These are phyloP conservation scores for Acanthaster planci DNA, from an alignment of 35 echinoderm and acorn worm genomes.

Conservation along the genomic window DNA sequence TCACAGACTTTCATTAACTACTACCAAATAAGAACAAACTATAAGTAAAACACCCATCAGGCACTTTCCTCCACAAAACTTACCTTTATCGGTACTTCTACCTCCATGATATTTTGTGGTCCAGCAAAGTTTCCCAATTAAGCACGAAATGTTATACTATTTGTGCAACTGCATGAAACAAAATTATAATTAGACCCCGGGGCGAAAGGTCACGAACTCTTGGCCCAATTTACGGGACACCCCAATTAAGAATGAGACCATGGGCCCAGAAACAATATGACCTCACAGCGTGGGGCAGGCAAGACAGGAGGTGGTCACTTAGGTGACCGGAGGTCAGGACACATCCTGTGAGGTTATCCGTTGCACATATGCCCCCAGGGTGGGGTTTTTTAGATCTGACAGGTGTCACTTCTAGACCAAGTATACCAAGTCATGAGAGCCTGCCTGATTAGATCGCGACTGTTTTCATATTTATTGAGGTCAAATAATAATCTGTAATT, in stretches of 20 bases:
- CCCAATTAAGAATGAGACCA: slow-evolving; percentile 4
- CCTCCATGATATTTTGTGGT: too few relatives aligned
- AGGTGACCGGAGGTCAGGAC: slow-evolving; percentile 18
- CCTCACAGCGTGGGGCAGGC: neutral
- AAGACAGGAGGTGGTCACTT: neutral
- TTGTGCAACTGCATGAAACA: slow-evolving; percentile 12
- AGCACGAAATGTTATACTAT: neutral
- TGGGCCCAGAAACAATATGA: neutral
- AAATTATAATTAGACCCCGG: neutral
- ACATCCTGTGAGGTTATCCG: slow-evolving; percentile 19
- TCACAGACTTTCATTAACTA: too few relatives aligned
- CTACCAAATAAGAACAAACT: too few relatives aligned
- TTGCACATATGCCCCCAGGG: neutral
- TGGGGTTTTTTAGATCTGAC: neutral
- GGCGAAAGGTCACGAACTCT: slow-evolving; percentile 9
- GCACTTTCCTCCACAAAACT: too few relatives aligned
- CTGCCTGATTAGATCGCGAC: too few relatives aligned
- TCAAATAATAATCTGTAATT: too few relatives aligned
- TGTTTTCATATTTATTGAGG: too few relatives aligned
- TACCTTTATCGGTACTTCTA: too few relatives aligned
- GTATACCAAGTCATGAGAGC: too few relatives aligned
- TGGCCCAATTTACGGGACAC: neutral
- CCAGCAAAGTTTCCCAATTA: too few relatives aligned
- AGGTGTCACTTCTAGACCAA: neutral
- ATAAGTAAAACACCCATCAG: too few relatives aligned